Evolutionary conservation across 2,888 invertebrate species (phyloP).

Genomic region (Polietes domitor): DNA sequence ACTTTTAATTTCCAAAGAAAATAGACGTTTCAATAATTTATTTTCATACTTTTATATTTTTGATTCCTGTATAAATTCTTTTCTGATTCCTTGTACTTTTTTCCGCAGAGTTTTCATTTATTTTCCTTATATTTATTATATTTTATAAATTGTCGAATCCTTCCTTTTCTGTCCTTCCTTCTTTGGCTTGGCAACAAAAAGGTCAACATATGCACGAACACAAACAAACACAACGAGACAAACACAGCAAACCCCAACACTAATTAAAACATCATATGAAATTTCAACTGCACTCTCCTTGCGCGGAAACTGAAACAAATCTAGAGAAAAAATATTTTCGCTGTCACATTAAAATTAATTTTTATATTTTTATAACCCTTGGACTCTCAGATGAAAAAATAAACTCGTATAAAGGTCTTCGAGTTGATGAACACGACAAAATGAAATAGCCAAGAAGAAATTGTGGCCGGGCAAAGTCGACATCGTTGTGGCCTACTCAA

Average conservation of each 20-base stretch:
- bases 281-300: conserved; percentile 72
- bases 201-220: neutral
- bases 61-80: neutral
- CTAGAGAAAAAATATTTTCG: conserved; percentile 62
- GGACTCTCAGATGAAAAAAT: conserved; percentile 53
- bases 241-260: conserved; percentile 42
- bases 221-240: neutral
- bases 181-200: neutral
- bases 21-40: too few relatives aligned
- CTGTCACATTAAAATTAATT: conserved; percentile 77
- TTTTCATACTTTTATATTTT: too few relatives aligned
- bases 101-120: too few relatives aligned
- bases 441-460: neutral
- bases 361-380: conserved; percentile 75
- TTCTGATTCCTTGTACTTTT: neutral
- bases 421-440: conserved; percentile 38
- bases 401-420: conserved; percentile 3
- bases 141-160: conserved; percentile 27
- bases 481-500: neutral
- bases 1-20: too few relatives aligned
- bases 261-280: conserved; percentile 69
- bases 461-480: neutral
- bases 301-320: neutral
- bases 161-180: too few relatives aligned
- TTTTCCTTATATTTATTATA: conserved; percentile 20